Evolutionary conservation across 1,140 invertebrate species (phyloP).

Genomic region (Eufriesea mexicana): DNA sequence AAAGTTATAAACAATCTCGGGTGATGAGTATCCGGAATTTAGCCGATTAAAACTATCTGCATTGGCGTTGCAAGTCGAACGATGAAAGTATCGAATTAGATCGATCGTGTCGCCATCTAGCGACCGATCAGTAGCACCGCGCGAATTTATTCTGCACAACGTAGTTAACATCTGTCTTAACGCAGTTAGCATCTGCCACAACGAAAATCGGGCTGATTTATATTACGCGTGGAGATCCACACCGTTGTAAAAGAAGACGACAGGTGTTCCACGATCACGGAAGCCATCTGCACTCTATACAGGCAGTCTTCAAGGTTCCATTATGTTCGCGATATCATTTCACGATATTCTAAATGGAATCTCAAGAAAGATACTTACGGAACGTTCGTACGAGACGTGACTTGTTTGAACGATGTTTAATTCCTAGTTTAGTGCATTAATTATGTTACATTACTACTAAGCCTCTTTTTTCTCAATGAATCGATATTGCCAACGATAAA

Average conservation of each 20-base stretch:
- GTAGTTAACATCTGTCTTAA: constrained; percentile 12
- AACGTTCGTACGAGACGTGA: not conserved
- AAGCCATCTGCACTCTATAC: constrained; percentile 27
- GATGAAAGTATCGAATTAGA: not conserved
- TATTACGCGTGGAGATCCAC: not conserved
- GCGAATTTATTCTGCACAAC: not conserved
- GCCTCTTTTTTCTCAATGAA: not conserved
- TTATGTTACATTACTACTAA: not conserved
- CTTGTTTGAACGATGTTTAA: not conserved
- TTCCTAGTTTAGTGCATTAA: not conserved
- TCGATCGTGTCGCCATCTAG: not conserved
- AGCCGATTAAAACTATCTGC: not conserved
- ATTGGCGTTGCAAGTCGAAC: not conserved
- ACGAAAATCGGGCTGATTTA: not conserved
- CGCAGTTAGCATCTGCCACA: constrained; percentile 15
- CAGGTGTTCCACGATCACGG: constrained; percentile 35
- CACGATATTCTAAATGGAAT: constrained; percentile 6
- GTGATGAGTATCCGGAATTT: not conserved
- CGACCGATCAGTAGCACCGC: not conserved
- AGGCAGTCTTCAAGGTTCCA: not conserved
- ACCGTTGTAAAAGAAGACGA: not conserved
- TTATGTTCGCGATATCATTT: constrained; percentile 10
- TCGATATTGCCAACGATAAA: not conserved
- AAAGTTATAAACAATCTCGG: not conserved
- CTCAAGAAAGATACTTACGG: not conserved